Evolutionary conservation across 2,797 vertebrate genomes (phyloP).

Genomic region (Pyrocephalus nanus): DNA sequence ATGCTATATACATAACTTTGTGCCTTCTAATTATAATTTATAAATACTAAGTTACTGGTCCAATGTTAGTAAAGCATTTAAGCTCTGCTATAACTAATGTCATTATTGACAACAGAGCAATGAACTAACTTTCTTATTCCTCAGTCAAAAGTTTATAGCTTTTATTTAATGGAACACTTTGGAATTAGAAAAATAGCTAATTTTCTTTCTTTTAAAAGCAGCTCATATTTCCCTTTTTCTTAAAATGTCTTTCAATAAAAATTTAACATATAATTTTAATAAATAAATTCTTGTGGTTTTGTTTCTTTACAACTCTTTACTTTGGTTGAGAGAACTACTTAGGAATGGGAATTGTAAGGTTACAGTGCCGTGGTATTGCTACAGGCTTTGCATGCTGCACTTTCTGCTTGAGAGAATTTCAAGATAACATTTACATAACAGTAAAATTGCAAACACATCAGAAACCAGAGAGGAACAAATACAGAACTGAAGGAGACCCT

Average conservation of each 20-base stretch:
- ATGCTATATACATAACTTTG: neutral
- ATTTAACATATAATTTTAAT: neutral
- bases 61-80: neutral
- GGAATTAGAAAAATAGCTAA: neutral
- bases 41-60: neutral
- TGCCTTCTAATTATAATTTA: neutral
- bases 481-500: neutral
- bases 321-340: neutral
- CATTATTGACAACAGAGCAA: neutral
- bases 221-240: neutral
- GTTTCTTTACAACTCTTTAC: neutral
- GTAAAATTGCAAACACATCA: constrained; percentile 1
- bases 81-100: neutral
- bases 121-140: neutral
- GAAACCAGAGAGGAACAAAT: neutral
- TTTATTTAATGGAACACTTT: neutral
- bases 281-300: neutral
- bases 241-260: neutral
- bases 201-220: neutral
- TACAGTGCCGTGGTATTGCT: neutral
- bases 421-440: constrained; percentile 1
- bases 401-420: constrained; percentile 3
- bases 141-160: neutral
- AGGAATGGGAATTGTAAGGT: neutral
- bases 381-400: neutral